phyloP scores from a whole-genome alignment of 2,797 vertebrate genomes.

The Cygnus olor region DNA sequence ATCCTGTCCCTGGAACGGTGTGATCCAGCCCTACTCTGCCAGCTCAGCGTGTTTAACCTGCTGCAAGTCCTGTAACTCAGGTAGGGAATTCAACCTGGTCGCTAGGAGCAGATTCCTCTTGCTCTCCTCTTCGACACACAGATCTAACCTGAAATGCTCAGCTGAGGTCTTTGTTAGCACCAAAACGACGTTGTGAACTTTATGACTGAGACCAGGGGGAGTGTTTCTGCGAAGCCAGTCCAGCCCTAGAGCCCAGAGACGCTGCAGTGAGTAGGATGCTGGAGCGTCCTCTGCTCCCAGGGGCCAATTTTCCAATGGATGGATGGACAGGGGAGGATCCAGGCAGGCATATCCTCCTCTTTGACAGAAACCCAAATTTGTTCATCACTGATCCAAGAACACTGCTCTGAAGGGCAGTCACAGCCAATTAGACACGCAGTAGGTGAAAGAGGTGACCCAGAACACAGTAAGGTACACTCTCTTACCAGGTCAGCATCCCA shows the following conservation, averaged over 20 bases:
- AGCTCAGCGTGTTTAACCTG: not conserved
- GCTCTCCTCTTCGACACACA: not conserved
- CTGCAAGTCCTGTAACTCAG: not conserved
- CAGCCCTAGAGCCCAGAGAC: not conserved
- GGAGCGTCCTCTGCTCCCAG: not conserved
- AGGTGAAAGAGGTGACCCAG: not conserved
- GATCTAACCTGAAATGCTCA: not conserved
- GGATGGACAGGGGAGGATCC: not conserved
- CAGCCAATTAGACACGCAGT: fast-evolving
- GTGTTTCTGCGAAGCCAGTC: not conserved
- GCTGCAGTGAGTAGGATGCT: not conserved
- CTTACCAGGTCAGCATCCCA: not conserved
- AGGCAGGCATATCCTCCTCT: not conserved
- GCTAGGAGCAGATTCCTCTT: not conserved
- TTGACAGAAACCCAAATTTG: not conserved
- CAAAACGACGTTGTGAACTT: not conserved
- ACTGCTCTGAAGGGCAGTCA: not conserved
- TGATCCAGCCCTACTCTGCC: not conserved
- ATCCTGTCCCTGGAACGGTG: not conserved
- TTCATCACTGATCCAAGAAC: not conserved
- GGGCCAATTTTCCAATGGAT: not conserved
- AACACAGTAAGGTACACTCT: not conserved
- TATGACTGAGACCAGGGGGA: not conserved
- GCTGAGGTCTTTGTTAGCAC: not conserved
- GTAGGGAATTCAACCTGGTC: not conserved